A percentile compares a stretch with the other conserved stretches of the same genome.
phyloP scores from a whole-genome alignment of 2,113 vertebrate species.

The Lichenostomus cassidix region DNA sequence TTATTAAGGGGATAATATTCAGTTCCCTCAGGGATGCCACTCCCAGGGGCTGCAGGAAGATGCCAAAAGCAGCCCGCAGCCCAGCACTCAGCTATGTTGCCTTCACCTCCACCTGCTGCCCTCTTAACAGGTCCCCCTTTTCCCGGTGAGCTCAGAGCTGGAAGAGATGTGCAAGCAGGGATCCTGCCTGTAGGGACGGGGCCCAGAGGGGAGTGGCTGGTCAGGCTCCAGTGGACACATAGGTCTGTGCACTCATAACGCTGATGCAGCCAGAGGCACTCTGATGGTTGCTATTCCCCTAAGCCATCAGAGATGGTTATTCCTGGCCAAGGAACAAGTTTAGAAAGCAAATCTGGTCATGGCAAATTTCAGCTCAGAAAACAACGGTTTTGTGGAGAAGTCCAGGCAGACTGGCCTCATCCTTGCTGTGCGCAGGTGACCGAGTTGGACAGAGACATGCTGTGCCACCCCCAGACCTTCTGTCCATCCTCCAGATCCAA shows the following conservation, averaged over 20 bases:
- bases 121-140: neutral
- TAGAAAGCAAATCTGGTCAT: no score
- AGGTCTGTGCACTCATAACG: fast-evolving
- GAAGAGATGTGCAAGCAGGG: neutral
- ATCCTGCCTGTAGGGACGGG: neutral
- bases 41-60: neutral
- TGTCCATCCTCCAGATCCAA: neutral
- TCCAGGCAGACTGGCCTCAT: no score
- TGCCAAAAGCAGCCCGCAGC: neutral
- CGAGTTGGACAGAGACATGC: neutral
- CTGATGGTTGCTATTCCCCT: neutral
- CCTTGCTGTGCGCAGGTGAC: fast-evolving
- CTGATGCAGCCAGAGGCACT: no score
- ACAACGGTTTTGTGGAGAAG: neutral
- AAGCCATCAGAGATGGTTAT: no score
- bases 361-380: neutral
- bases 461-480: fast-evolving
- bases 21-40: neutral
- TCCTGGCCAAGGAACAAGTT: neutral
- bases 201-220: neutral
- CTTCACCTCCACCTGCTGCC: conserved; percentile 16
- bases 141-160: conserved; percentile 45
- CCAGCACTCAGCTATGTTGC: fast-evolving
- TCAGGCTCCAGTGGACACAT: no score
- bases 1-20: neutral